These are phyloP conservation scores for Odontamblyopus lacepedii DNA, from an alignment of 2,797 vertebrate species.

Conservation along the genomic window DNA sequence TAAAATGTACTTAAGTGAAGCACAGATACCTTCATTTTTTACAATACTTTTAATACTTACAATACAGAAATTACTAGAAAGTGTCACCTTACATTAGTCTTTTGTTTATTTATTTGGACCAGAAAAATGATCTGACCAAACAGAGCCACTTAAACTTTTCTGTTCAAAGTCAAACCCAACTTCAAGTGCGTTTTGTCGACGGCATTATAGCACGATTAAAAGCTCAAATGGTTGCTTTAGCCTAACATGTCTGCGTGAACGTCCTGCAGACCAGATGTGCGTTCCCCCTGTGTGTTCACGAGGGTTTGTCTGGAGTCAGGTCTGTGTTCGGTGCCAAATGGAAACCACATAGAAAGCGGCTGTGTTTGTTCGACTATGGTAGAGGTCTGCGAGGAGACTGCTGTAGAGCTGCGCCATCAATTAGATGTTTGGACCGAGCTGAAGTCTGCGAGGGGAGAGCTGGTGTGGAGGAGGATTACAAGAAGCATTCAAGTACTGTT, in stretches of 20 bases:
- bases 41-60: no score
- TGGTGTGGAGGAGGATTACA: conserved; percentile 43
- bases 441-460: conserved; percentile 59
- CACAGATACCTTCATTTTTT: no score
- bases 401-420: conserved; percentile 79
- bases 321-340: conserved; percentile 79
- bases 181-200: not conserved
- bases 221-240: not conserved
- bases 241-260: not conserved
- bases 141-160: not conserved
- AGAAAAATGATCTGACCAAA: not conserved
- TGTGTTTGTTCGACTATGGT: conserved; percentile 66
- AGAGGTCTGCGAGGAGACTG: conserved; percentile 61
- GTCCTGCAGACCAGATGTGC: conserved; percentile 18
- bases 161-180: not conserved
- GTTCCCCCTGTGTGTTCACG: conserved; percentile 59
- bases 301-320: conserved; percentile 73
- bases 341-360: conserved; percentile 79
- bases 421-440: conserved; percentile 73
- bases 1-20: no score
- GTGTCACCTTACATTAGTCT: not conserved
- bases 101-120: not conserved
- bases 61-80: not conserved
- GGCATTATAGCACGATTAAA: not conserved
- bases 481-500: not conserved